A percentile compares a stretch with the other conserved stretches of the same genome.
Evolutionary conservation across 1,140 invertebrate genomes (phyloP).

Genomic region (Linepithema humile): DNA sequence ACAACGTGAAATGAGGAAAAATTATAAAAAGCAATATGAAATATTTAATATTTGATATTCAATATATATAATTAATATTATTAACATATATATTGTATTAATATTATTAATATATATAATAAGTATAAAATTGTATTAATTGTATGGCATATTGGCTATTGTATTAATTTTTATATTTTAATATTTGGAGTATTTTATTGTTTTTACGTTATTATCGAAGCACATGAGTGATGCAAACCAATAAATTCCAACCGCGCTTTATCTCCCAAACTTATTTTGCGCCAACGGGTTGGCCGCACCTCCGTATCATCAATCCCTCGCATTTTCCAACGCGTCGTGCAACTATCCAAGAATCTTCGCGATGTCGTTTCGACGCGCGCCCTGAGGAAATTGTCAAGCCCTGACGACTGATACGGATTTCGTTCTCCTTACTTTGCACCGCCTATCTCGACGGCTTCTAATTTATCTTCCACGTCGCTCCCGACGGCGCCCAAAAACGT

Average conservation of each 20-base stretch:
- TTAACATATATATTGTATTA: not conserved
- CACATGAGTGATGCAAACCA: not conserved
- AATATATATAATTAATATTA: no score
- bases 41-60: no score
- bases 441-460: constrained; percentile 47
- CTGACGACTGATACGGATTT: constrained; percentile 53
- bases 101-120: not conserved
- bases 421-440: constrained; percentile 10
- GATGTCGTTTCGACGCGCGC: constrained; percentile 7
- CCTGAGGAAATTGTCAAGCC: constrained; percentile 49
- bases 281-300: constrained; percentile 30
- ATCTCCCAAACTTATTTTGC: constrained; percentile 26
- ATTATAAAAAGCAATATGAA: not conserved
- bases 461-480: constrained; percentile 60
- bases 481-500: constrained; percentile 11
- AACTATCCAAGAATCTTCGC: constrained; percentile 10
- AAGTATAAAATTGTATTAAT: not conserved
- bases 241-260: constrained; percentile 34
- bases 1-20: no score
- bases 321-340: constrained; percentile 33
- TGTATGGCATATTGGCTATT: no score
- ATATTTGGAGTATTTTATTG: not conserved
- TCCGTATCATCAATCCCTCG: constrained; percentile 41
- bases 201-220: not conserved
- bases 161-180: not conserved